Evolutionary conservation across 2,888 invertebrate genomes (phyloP), one percentile per base, ranked within the genome.

Genomic region (Troides helena): DNA sequence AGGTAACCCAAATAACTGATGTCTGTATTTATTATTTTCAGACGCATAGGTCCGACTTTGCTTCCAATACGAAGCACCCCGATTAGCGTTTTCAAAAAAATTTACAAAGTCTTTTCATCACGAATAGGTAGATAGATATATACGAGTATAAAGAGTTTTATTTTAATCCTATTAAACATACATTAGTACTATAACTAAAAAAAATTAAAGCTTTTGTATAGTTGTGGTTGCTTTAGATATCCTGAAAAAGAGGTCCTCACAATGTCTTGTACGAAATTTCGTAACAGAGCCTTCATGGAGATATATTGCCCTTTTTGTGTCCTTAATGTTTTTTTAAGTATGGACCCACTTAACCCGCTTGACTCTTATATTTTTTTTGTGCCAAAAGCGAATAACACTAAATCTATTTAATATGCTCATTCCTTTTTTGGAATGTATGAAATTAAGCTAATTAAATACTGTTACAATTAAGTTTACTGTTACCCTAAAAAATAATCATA

Each of bases 291-390:
- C 67, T 62, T 67, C 67, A 56, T 62, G 43, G 39, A 67, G 67
- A 67, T 67, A 62, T 62, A 62, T 67, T 43, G 39, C 62, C 67
- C 67, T 62, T 67, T 67, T 67, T 67, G 62, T 67, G 62, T 62
- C 62, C 67, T 67, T 67, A 67, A 67, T 67, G 67, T 23, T 61
- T 67, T 67, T 67, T 67, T 62, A 62, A 67, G 62, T 62, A 57
- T 62, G 61, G 67, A 39, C 39, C 67, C 56, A 67, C 67, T 67
- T 56, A 62, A 67, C 67, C 62, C 67, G 56, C 43, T 57, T 59
- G 66, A 65, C 58, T 58, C 57, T 65, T 57, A 65, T 65, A 58
- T 65, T 65, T 65, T 65, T 21, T 43, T 57, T 46, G 36, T 39
- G 43, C 25, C 43, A 43, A 43, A 25, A 65, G 18, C 59, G 12